Evolutionary conservation across 2,113 vertebrate species (phyloP).

Genomic region (Heterotis niloticus): DNA sequence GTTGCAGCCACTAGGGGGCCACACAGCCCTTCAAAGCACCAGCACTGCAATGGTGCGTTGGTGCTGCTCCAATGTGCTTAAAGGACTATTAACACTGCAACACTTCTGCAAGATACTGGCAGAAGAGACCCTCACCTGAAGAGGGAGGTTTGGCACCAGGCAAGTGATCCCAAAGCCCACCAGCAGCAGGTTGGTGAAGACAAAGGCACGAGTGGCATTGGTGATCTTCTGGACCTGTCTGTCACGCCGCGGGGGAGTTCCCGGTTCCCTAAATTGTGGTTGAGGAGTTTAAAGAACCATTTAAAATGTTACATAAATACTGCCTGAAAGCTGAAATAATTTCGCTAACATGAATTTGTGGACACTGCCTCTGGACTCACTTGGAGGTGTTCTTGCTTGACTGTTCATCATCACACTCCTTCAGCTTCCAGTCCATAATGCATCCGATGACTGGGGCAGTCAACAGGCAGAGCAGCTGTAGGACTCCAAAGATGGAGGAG

Average conservation of each 20-base stretch:
- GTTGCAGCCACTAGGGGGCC: conserved; percentile 49
- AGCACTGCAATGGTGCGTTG: conserved; percentile 56
- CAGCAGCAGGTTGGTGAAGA: conserved; percentile 90
- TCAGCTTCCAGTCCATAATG: conserved; percentile 95
- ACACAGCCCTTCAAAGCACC: conserved; percentile 31
- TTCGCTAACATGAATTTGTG: background rate
- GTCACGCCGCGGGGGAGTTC: conserved; percentile 74
- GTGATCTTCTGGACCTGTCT: conserved; percentile 87
- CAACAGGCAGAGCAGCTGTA: conserved; percentile 90
- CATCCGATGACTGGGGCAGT: conserved; percentile 92
- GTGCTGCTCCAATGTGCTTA: background rate
- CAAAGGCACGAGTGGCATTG: conserved; percentile 87
- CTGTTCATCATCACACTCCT: conserved; percentile 78
- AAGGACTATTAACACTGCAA: conserved; percentile 33
- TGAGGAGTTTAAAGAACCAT: background rate
- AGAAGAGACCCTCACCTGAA: conserved; percentile 71
- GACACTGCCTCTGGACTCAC: conserved; percentile 53
- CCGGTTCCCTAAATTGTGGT: conserved; percentile 64
- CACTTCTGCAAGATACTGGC: background rate
- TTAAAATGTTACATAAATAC: background rate
- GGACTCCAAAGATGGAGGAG: conserved; percentile 90
- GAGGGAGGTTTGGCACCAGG: conserved; percentile 75
- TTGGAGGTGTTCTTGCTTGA: conserved; percentile 66
- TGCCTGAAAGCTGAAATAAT: background rate
- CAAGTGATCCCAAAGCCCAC: conserved; percentile 88